Percentiles rank a stretch among this genome's conserved stretches.
These are phyloP conservation scores for Tapirus indicus DNA, from an alignment of 2,797 vertebrate genomes.

Conservation along the genomic window DNA sequence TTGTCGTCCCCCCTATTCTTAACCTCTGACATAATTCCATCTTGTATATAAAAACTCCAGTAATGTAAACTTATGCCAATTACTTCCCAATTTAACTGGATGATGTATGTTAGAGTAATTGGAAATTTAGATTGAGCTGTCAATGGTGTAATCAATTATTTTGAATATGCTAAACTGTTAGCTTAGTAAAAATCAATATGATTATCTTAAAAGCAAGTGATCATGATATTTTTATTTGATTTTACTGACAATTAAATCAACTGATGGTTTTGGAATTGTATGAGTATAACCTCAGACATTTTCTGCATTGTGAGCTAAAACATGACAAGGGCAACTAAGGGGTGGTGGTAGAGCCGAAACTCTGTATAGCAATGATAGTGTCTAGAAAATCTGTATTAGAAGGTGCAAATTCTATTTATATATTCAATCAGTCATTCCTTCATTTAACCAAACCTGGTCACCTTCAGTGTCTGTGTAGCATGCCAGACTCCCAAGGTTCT, in stretches of 20 bases:
- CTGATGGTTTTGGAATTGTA: not conserved
- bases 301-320: not conserved
- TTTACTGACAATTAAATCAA: not conserved
- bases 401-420: not conserved
- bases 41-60: not conserved
- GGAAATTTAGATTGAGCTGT: not conserved
- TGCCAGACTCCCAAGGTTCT: not conserved
- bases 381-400: not conserved
- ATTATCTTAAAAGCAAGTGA: not conserved
- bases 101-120: not conserved
- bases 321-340: not conserved
- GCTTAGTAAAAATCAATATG: not conserved
- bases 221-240: not conserved
- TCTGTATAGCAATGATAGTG: not conserved
- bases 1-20: not conserved
- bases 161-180: not conserved
- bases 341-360: too few species aligned
- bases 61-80: not conserved
- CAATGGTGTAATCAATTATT: slow-evolving; percentile 19
- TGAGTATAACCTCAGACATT: not conserved
- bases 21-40: not conserved
- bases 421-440: not conserved
- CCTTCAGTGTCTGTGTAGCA: not conserved
- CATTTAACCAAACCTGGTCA: not conserved
- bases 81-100: not conserved